Conservation (phyloP, 2,888 invertebrate genomes). For the Operophtera brumata region DNA sequence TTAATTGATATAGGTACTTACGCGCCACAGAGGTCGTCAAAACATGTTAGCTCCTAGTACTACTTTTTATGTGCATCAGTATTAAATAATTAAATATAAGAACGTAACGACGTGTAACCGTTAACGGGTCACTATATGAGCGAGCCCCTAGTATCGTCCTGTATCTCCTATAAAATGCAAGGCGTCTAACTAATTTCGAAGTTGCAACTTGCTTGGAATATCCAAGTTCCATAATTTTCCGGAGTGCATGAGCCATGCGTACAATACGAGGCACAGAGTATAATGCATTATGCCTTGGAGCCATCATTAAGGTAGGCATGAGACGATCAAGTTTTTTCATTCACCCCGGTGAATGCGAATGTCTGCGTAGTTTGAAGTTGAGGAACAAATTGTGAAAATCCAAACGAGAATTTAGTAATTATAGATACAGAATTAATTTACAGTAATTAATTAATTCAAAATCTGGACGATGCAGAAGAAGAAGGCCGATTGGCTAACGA, state of each 20-base stretch:
- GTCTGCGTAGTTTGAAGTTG: slow-evolving; percentile 1
- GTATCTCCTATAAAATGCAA: slow-evolving; percentile 23
- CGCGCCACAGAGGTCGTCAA: too few relatives aligned
- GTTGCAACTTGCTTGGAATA: slow-evolving; percentile 39
- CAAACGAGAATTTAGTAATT: too few relatives aligned
- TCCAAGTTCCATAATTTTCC: slow-evolving; percentile 72
- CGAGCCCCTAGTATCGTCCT: not conserved
- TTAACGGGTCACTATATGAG: not conserved
- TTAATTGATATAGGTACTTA: too few relatives aligned
- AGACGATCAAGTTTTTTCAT: slow-evolving; percentile 18
- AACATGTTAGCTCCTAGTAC: too few relatives aligned
- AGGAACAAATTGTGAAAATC: not conserved
- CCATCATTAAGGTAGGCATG: slow-evolving; percentile 36
- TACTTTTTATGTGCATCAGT: too few relatives aligned
- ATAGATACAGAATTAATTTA: too few relatives aligned
- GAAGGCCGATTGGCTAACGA: too few relatives aligned
- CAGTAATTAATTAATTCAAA: too few relatives aligned
- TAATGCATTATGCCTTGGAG: slow-evolving; percentile 42
- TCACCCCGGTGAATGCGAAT: slow-evolving; percentile 6
- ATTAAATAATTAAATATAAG: too few relatives aligned
- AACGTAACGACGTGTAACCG: too few relatives aligned
- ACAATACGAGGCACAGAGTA: slow-evolving; percentile 34
- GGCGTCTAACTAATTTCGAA: slow-evolving; percentile 28
- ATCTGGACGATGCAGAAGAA: too few relatives aligned
- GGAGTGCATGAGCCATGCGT: slow-evolving; percentile 47